Base-by-base conservation (phyloP, 1,140 invertebrate species). In the Coptotermes formosanus region DNA sequence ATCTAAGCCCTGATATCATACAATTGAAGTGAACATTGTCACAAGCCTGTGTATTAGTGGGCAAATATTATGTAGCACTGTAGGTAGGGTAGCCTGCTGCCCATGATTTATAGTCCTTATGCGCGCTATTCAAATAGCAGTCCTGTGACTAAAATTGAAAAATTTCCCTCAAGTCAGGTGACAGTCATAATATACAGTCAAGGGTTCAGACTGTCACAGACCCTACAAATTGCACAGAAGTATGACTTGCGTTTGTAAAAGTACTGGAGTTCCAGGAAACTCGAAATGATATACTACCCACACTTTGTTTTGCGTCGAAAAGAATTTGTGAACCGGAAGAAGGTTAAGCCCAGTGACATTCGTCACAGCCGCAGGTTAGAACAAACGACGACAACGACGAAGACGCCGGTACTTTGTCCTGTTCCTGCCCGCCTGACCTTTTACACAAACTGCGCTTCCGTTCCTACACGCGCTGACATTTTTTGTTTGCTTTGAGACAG, bases 321-420 rank as follows among this genome's bases (percentile, higher is more conserved):
- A 75, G 64, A 75, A n/a, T 75, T 75, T 75, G 64, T 75, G 64
- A 30, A 75, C 64, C 64, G 64, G 64, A 75, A 75, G 64, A n/a
- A 30, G 64, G 64, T 75, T 75, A 30, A 75, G n/a, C 64, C 16
- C n/a, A 12, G 64, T 75, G 64, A 75, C 64, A 75, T 75, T 75
- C 64, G 30, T 75, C 64, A 75, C 25, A 75, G 64, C 64, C 30
- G 25, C 14, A 75, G 64, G 64, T 75, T 75, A 8, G 64, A 30
- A 30, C 64, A 75, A 75, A 75, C n/a, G 64, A 75, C 64, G 55
- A 59, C 55, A 23, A 59, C 14, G 55, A 23, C 59, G 59, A 21
- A 21, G 59, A 25, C 16, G 59, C 59, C 21, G 59, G 59, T 16
- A 75, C 25, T 30, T 30, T 75, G 64, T 75, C 64, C 25, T 30